These are phyloP conservation scores for Dipus sagitta DNA, from an alignment of 2,797 vertebrate genomes.

Conservation along the genomic window DNA sequence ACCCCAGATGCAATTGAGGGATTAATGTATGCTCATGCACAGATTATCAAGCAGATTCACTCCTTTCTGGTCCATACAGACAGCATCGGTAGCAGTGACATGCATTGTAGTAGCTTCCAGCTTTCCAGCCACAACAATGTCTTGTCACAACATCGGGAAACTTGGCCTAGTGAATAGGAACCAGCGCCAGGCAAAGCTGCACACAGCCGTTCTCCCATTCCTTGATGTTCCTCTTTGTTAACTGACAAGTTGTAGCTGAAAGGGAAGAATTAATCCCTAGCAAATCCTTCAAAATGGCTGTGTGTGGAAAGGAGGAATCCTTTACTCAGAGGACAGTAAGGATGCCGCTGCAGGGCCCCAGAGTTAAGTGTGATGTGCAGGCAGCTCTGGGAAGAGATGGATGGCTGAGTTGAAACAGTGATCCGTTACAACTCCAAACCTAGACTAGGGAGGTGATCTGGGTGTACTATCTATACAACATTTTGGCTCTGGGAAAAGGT, in stretches of 20 bases:
- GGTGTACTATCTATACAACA: background rate
- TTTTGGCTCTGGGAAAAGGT: background rate
- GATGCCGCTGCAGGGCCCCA: background rate
- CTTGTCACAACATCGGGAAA: background rate
- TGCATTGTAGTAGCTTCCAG: background rate
- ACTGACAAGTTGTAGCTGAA: conserved; percentile 48
- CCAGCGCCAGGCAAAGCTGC: background rate
- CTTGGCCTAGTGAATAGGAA: background rate
- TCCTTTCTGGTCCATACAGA: conserved; percentile 48
- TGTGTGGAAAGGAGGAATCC: background rate
- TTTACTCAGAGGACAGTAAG: background rate
- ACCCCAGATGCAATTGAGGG: conserved; percentile 74
- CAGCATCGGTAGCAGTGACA: conserved; percentile 47
- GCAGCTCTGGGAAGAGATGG: background rate
- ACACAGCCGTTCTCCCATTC: background rate
- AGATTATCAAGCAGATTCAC: conserved; percentile 68
- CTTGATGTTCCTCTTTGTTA: conserved; percentile 13
- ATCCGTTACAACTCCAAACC: background rate
- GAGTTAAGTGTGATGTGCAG: background rate
- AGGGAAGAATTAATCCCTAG: conserved; percentile 39
- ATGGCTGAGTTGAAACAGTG: background rate
- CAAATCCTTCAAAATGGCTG: background rate
- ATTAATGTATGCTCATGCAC: conserved; percentile 74
- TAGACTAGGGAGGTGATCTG: background rate
- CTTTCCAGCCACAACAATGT: background rate